These are phyloP conservation scores for Ochotona curzoniae DNA, from an alignment of 2,113 vertebrate species.

Conservation along the genomic window DNA sequence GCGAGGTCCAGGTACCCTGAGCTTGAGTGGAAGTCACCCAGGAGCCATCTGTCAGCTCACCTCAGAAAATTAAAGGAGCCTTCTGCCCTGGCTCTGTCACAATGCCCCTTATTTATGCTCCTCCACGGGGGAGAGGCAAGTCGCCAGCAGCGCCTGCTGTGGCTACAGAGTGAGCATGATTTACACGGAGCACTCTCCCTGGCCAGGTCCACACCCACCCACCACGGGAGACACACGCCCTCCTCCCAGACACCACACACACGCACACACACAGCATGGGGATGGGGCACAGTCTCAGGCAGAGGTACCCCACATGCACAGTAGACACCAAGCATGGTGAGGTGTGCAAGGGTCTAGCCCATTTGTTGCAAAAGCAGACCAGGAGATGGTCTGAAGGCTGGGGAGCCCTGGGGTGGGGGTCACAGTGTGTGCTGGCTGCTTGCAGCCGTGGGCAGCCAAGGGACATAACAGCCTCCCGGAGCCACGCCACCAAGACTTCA, in stretches of 20 bases:
- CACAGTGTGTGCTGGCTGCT: no score
- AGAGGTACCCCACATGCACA: not conserved
- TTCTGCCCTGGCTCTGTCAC: slow-evolving; percentile 43
- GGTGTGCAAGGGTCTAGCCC: not conserved
- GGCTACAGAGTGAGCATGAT: slow-evolving; percentile 8
- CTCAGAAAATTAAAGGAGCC: slow-evolving; percentile 50
- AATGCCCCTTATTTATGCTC: slow-evolving; percentile 32
- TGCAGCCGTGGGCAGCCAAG: not conserved
- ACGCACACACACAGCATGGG: no score
- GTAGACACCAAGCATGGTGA: not conserved
- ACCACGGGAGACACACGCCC: not conserved
- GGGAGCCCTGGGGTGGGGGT: no score
- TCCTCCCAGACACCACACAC: no score
- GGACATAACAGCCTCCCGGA: not conserved
- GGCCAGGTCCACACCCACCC: not conserved
- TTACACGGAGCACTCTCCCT: slow-evolving; percentile 13
- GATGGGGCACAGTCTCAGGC: not conserved
- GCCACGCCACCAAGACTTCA: not conserved
- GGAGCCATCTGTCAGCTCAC: slow-evolving; percentile 46
- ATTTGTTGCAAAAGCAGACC: not conserved
- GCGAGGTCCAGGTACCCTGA: not conserved
- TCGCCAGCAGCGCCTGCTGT: not conserved
- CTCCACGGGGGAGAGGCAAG: not conserved
- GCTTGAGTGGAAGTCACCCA: slow-evolving; percentile 52
- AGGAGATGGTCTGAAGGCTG: no score